These are phyloP conservation scores for Cephalopholis sonnerati DNA, from an alignment of 2,113 vertebrate species.

Conservation along the genomic window DNA sequence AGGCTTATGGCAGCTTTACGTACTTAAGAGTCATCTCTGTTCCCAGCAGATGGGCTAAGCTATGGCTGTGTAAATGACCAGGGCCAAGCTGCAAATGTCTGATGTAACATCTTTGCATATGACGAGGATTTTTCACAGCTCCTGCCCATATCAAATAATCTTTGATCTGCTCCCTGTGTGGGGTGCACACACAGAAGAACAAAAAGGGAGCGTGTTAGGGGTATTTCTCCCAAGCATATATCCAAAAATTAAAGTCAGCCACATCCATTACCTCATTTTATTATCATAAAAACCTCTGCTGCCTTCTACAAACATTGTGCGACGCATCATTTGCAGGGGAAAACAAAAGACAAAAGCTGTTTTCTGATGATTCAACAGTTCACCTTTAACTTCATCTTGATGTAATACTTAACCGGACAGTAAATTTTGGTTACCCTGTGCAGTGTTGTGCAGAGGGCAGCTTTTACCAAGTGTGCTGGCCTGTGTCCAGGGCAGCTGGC, in stretches of 20 bases:
- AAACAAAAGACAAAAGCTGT: neutral
- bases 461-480: conserved; percentile 29
- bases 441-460: conserved; percentile 17
- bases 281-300: neutral
- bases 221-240: neutral
- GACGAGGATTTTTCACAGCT: conserved; percentile 44
- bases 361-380: neutral
- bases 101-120: conserved; percentile 64
- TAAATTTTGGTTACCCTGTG: neutral
- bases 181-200: neutral
- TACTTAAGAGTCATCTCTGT: conserved; percentile 76
- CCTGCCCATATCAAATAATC: conserved; percentile 22
- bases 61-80: conserved; percentile 70
- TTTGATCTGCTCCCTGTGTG: conserved; percentile 26
- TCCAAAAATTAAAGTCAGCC: neutral
- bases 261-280: neutral
- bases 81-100: conserved; percentile 48
- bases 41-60: conserved; percentile 75
- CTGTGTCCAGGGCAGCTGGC: conserved; percentile 72
- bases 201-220: neutral
- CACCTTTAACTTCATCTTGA: neutral
- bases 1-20: conserved; percentile 83
- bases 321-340: neutral
- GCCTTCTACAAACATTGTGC: neutral
- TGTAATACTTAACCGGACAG: too few relatives aligned